phyloP scores from a whole-genome alignment of 2,888 invertebrate genomes.

The Conomelus anceps region DNA sequence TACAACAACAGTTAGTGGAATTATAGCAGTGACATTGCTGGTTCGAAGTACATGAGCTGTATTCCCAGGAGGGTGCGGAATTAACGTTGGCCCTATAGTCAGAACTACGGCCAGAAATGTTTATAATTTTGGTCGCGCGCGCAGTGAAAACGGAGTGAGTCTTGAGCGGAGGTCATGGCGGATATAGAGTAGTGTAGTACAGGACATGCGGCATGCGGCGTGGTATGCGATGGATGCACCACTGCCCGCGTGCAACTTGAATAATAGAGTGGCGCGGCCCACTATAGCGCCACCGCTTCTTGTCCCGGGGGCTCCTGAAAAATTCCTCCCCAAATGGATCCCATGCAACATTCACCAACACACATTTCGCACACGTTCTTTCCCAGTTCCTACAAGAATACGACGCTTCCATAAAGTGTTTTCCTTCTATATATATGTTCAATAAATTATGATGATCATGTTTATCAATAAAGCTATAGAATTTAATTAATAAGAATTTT shows the following conservation, averaged over 20 bases:
- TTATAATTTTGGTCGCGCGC: neutral
- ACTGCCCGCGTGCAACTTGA: too few relatives aligned
- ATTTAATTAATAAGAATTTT: too few relatives aligned
- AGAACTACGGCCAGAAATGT: neutral
- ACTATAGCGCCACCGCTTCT: neutral
- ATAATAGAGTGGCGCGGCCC: neutral
- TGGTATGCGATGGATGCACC: too few relatives aligned
- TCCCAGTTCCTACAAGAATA: too few relatives aligned
- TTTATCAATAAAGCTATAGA: neutral
- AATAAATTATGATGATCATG: neutral
- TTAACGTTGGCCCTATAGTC: neutral
- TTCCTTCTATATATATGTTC: neutral
- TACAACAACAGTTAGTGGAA: neutral
- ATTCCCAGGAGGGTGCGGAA: neutral
- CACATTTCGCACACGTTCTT: slow-evolving; percentile 1
- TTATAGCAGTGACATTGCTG: neutral
- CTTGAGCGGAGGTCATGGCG: neutral
- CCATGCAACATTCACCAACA: slow-evolving; percentile 1
- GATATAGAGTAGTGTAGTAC: neutral
- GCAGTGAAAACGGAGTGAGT: neutral
- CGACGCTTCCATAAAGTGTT: neutral
- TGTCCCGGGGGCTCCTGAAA: slow-evolving; percentile 1
- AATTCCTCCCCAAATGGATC: slow-evolving; percentile 5
- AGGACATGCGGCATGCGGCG: neutral
- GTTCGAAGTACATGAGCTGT: neutral